Evolutionary conservation across 2,888 invertebrate genomes (phyloP), one percentile per base, ranked within the genome.

Genomic region (Osedax fenrisi): DNA sequence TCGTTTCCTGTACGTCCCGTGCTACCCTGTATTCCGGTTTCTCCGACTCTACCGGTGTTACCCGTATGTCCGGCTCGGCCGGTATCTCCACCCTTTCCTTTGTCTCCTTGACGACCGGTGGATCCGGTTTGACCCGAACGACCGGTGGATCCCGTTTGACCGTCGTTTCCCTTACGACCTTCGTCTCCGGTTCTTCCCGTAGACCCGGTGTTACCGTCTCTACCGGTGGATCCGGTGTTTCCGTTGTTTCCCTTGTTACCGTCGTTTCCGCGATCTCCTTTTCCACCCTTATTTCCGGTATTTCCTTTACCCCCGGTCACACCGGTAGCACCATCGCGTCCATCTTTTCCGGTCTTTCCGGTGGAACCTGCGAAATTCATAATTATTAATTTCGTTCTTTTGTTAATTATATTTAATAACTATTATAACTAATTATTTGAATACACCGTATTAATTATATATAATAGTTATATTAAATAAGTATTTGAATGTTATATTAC

Each of bases 281-380:
- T 41, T 23, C 64, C 41, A 1, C 76, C 76, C 62, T 67, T 23
- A n/a, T 68, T 26, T 24, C 76, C 76, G 17, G 27, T 26, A 25
- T 26, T 25, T 68, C 76, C 76, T 10, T 59, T 25, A 26, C 24
- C 25, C 26, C 78, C 78, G 26, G 76, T 75, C 17, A 61, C 5
- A 62, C 78, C 78, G 2, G 75, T 78, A 67, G 41, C 70, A 17
- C 78, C 78, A n/a, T 41, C 72, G 17, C 66, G 67, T 21, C 78
- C 78, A 3, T 73, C 75, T 13, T 26, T 26, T 13, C 78, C 78
- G 61, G 75, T 71, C 23, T 13, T 17, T 23, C 78, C 78, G 23
- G 70, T 22, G 3, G 61, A 26, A 23, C 78, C 78, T 21, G 71
- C n/a, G n/a, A n/a, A n/a, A n/a, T n/a, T n/a, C n/a, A n/a, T n/a